Conservation (phyloP, 1,140 invertebrate species). For the silkworm (Bombyx mori) region DNA sequence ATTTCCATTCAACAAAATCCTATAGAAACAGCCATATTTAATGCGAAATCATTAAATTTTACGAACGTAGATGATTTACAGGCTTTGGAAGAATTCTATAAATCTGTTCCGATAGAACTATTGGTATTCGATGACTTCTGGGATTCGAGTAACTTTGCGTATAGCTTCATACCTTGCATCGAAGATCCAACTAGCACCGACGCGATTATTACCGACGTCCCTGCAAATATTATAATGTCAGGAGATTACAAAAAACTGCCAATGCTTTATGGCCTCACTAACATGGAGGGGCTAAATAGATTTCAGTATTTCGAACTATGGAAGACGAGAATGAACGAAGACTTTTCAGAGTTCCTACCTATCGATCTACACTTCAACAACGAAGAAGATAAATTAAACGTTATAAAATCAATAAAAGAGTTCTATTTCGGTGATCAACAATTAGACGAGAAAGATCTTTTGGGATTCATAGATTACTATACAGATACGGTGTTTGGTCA, state of each 20-base stretch:
- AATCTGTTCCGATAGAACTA: conserved; percentile 2
- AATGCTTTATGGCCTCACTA: conserved; percentile 9
- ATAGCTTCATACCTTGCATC: conserved; percentile 21
- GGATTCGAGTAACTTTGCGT: conserved; percentile 16
- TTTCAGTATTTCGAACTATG: conserved; percentile 6
- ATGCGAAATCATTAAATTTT: conserved; percentile 13
- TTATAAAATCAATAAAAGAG: conserved; percentile 15
- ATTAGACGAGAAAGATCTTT: conserved; percentile 10
- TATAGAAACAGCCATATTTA: conserved; percentile 16
- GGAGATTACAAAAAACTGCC: conserved; percentile 8
- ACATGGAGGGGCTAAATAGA: conserved; percentile 19
- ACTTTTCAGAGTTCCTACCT: conserved; percentile 22
- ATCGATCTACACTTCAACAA: conserved; percentile 17
- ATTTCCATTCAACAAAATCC: conserved; percentile 22
- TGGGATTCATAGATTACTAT: conserved; percentile 19
- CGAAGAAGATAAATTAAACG: conserved; percentile 13
- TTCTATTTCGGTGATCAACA: conserved; percentile 20
- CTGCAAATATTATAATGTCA: conserved; percentile 10
- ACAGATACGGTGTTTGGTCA: conserved; percentile 19
- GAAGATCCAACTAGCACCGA: conserved; percentile 4
- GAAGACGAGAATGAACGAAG: conserved; percentile 17
- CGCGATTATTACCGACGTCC: conserved; percentile 15
- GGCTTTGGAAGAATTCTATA: conserved; percentile 22
- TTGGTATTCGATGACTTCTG: conserved; percentile 6
- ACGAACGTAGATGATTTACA: conserved; percentile 13